Percentiles rank a stretch among this genome's conserved stretches.
These are phyloP conservation scores for Hirtodrosophila trivittata DNA, from an alignment of 2,888 invertebrate species.

Conservation along the genomic window DNA sequence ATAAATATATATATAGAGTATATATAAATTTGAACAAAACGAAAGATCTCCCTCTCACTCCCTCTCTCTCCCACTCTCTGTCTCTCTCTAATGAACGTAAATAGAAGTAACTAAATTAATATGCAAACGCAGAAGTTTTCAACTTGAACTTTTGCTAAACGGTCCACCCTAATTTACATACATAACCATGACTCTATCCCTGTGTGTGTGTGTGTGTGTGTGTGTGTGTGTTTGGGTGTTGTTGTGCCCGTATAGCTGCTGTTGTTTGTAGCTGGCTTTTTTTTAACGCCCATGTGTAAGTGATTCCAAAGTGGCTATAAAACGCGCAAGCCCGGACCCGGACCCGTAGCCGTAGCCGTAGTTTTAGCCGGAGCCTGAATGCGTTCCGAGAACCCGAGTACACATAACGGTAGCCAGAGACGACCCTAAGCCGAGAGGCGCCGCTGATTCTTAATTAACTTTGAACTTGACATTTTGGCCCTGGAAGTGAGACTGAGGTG, in stretches of 20 bases:
- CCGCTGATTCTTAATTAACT: conserved; percentile 63
- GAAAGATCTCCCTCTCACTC: too few relatives aligned
- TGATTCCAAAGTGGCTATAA: conserved; percentile 66
- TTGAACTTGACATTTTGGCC: conserved; percentile 73
- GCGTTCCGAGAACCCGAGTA: too few relatives aligned
- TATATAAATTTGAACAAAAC: too few relatives aligned
- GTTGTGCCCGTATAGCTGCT: conserved; percentile 27
- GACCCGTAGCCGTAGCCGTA: neutral
- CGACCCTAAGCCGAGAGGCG: conserved; percentile 30
- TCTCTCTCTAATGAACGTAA: too few relatives aligned
- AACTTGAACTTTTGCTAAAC: too few relatives aligned
- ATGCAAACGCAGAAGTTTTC: too few relatives aligned
- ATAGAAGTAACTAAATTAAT: too few relatives aligned
- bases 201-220: neutral
- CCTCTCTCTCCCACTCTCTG: too few relatives aligned
- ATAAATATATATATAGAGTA: too few relatives aligned
- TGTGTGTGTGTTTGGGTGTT: neutral
- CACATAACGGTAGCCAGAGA: neutral
- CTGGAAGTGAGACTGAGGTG: conserved; percentile 23
- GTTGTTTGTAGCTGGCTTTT: conserved; percentile 17
- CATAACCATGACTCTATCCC: neutral
- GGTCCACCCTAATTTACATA: conserved; percentile 26
- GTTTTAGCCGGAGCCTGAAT: neutral
- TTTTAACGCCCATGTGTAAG: conserved; percentile 55
- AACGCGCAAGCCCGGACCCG: conserved; percentile 32